Conservation (phyloP, 2,113 vertebrate genomes). For the Triplophysa rosa region DNA sequence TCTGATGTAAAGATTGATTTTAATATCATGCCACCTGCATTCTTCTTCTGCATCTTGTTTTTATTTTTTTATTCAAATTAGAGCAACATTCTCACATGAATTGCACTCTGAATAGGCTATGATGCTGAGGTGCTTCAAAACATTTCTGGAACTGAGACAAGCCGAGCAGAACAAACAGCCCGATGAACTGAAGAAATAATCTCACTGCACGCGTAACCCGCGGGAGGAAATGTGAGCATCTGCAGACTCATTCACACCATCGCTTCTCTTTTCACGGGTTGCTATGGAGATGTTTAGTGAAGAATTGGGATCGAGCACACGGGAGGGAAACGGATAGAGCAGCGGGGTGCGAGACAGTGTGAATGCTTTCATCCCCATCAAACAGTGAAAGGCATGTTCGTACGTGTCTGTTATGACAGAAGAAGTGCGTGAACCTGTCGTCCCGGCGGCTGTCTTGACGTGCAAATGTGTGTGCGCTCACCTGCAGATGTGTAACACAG, state of each 20-base stretch:
- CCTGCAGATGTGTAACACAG: conserved; percentile 83
- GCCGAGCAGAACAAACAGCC: not conserved
- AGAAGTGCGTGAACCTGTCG: not conserved
- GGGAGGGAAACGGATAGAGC: not conserved
- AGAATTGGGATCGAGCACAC: not conserved
- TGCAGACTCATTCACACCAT: conserved; percentile 1
- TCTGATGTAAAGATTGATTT: no score
- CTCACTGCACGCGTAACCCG: not conserved
- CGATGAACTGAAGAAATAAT: not conserved
- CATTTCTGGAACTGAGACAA: not conserved
- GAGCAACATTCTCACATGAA: no score
- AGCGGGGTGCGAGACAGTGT: not conserved
- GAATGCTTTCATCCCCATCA: not conserved
- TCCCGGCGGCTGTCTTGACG: not conserved
- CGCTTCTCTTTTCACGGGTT: not conserved
- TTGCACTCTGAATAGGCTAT: no score
- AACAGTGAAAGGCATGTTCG: not conserved
- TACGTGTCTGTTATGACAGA: conserved; percentile 19
- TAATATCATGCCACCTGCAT: no score
- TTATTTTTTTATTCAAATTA: no score
- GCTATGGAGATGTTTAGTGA: not conserved
- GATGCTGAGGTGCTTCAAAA: not conserved
- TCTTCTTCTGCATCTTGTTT: no score
- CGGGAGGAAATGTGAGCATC: not conserved
- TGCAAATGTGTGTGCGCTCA: conserved; percentile 61